These are phyloP conservation scores for Limanda limanda DNA, from an alignment of 2,113 vertebrate species.

Conservation along the genomic window DNA sequence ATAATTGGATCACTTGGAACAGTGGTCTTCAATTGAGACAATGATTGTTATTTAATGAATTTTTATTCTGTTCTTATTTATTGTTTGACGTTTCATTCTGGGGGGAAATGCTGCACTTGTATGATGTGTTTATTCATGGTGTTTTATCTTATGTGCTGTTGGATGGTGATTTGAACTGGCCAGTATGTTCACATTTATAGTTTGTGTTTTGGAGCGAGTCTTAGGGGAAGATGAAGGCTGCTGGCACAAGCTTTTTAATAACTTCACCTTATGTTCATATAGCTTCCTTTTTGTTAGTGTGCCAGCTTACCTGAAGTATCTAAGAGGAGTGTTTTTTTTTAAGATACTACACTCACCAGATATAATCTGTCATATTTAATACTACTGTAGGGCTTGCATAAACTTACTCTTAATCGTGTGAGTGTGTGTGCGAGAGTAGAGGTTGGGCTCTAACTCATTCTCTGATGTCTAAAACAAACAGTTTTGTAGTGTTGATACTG, in stretches of 20 bases:
- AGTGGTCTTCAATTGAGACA: conserved; percentile 61
- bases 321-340: conserved; percentile 63
- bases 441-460: conserved; percentile 29
- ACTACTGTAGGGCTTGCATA: not conserved
- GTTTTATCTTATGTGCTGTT: conserved; percentile 66
- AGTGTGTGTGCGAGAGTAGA: not conserved
- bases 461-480: conserved; percentile 6
- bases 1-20: conserved; percentile 49
- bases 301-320: conserved; percentile 52
- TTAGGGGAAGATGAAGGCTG: conserved; percentile 27
- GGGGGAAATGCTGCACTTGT: conserved; percentile 74
- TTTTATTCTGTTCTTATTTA: conserved; percentile 74
- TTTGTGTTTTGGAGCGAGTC: conserved; percentile 54
- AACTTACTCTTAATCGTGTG: not conserved
- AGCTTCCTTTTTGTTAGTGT: conserved; percentile 43
- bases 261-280: conserved; percentile 61
- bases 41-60: conserved; percentile 81
- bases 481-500: conserved; percentile 9
- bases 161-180: conserved; percentile 55
- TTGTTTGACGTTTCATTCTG: conserved; percentile 65
- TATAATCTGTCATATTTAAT: conserved; percentile 7
- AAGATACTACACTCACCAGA: conserved; percentile 14
- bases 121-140: conserved; percentile 60
- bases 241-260: conserved; percentile 45
- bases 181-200: conserved; percentile 64